Evolutionary conservation across 2,888 invertebrate species (phyloP).

Genomic region (Acanthosoma haemorrhoidale): DNA sequence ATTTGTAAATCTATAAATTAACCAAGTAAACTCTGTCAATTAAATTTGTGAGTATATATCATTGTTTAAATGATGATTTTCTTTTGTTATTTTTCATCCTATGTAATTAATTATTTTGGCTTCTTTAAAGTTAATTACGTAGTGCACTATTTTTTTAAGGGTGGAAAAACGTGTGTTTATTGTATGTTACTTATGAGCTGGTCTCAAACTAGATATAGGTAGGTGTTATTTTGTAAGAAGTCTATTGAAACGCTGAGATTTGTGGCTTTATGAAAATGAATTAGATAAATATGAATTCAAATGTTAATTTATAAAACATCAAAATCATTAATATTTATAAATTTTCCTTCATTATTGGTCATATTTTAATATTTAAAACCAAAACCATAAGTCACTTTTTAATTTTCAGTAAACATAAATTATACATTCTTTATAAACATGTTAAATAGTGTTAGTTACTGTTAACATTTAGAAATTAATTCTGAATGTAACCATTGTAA

Average conservation of each 20-base stretch:
- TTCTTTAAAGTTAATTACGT: not conserved
- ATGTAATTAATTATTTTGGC: not conserved
- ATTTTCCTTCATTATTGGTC: too few relatives aligned
- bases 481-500: too few relatives aligned
- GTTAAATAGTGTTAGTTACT: not conserved
- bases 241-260: not conserved
- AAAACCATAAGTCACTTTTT: not conserved
- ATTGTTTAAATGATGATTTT: not conserved
- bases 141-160: slow-evolving; percentile 11
- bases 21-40: not conserved
- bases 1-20: not conserved
- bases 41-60: slow-evolving; percentile 4
- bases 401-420: not conserved
- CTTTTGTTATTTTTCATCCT: not conserved
- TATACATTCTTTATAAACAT: not conserved
- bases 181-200: slow-evolving; percentile 17
- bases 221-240: not conserved
- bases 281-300: too few relatives aligned
- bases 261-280: too few relatives aligned
- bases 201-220: slow-evolving; percentile 6
- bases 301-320: too few relatives aligned
- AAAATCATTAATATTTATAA: too few relatives aligned
- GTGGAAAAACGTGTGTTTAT: not conserved
- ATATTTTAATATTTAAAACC: not conserved
- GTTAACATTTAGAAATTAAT: not conserved